phyloP scores from a whole-genome alignment of 2,797 vertebrate genomes.

The Heterohyrax brucei region DNA sequence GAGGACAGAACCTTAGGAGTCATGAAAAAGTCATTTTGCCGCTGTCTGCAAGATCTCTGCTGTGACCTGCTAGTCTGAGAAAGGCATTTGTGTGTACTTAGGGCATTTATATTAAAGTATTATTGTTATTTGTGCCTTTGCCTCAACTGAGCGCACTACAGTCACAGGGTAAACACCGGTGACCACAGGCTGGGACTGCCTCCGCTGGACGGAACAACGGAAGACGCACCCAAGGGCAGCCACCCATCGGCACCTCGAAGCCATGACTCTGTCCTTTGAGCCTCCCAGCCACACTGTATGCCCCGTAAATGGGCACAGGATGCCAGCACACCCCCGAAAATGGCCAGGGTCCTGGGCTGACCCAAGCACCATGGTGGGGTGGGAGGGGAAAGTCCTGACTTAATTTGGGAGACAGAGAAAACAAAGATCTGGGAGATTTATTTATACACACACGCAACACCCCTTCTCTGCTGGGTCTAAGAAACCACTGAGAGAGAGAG shows the following conservation, averaged over 20 bases:
- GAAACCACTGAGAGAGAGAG: neutral
- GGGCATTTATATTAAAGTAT: conserved; percentile 5
- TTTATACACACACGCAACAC: neutral
- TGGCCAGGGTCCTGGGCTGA: neutral
- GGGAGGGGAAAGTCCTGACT: neutral
- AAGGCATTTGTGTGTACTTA: conserved; percentile 4
- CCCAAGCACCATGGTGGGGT: neutral
- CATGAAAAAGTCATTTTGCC: conserved; percentile 9
- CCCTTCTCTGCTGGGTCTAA: neutral
- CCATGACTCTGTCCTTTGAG: neutral
- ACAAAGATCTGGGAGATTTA: neutral
- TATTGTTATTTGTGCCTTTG: conserved; percentile 32
- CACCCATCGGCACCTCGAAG: neutral
- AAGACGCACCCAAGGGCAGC: neutral
- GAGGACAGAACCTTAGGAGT: neutral
- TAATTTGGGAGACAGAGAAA: neutral
- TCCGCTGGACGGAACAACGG: neutral
- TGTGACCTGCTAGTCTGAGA: neutral
- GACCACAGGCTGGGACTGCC: neutral
- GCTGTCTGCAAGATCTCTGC: neutral
- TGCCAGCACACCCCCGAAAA: neutral
- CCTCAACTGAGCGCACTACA: neutral
- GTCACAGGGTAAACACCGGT: neutral
- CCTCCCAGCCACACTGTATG: neutral
- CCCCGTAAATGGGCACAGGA: neutral